Evolutionary conservation across 2,113 vertebrate genomes (phyloP).

Genomic region (Siphamia tubifer): DNA sequence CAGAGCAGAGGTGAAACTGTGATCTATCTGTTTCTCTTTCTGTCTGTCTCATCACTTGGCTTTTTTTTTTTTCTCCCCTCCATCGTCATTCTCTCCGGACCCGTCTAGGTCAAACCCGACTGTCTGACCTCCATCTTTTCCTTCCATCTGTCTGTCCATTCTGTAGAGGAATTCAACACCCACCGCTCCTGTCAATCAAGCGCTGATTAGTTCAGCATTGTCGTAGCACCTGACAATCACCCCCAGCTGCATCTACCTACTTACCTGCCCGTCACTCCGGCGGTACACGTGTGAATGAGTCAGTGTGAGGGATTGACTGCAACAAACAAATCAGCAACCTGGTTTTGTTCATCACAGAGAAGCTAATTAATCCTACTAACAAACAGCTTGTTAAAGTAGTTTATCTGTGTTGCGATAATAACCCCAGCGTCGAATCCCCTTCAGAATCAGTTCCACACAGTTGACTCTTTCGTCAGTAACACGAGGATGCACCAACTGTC

Average conservation of each 20-base stretch:
- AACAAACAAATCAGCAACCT: not conserved
- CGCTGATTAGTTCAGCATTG: conserved; percentile 9
- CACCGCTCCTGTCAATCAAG: conserved; percentile 27
- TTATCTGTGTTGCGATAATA: too few relatives aligned
- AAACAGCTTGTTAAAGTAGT: too few relatives aligned
- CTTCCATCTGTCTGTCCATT: not conserved
- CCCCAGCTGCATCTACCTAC: not conserved
- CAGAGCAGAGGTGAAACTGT: conserved; percentile 9
- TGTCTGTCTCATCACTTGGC: not conserved
- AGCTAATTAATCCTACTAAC: not conserved
- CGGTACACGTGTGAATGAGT: not conserved
- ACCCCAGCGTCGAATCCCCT: too few relatives aligned
- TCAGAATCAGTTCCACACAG: not conserved
- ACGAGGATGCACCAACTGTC: not conserved
- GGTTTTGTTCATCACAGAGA: not conserved
- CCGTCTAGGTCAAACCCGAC: conserved; percentile 10
- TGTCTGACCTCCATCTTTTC: not conserved
- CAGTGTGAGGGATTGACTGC: not conserved
- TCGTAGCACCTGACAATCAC: conserved; percentile 19
- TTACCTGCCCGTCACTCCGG: not conserved
- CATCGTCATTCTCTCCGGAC: not conserved
- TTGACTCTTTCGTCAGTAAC: not conserved
- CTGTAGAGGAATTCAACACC: not conserved
- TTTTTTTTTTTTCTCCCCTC: not conserved
- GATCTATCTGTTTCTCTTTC: conserved; percentile 1